These are phyloP conservation scores for Scophthalmus maximus DNA, from an alignment of 2,113 vertebrate genomes.

Conservation along the genomic window DNA sequence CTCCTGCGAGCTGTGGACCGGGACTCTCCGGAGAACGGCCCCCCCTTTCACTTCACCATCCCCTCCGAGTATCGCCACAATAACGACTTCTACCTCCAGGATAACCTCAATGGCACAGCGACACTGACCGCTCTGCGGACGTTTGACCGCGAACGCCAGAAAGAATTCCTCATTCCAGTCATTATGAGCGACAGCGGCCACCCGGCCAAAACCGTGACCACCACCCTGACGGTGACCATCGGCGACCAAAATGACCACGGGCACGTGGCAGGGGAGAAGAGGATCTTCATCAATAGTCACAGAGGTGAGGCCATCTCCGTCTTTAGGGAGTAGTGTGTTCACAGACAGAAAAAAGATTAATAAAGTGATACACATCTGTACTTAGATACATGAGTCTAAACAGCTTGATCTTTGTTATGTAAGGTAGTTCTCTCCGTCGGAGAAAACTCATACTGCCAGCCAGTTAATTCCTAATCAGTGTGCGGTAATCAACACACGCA, in stretches of 20 bases:
- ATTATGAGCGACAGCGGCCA: constrained; percentile 88
- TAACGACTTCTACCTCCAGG: constrained; percentile 88
- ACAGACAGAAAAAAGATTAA: neutral
- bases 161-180: constrained; percentile 86
- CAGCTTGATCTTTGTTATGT: neutral
- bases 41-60: constrained; percentile 86
- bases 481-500: neutral
- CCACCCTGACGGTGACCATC: constrained; percentile 87
- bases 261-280: constrained; percentile 87
- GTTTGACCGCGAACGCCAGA: constrained; percentile 90
- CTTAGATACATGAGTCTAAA: no score
- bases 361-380: neutral
- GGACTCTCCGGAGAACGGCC: constrained; percentile 85
- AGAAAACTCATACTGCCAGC: neutral
- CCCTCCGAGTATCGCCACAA: constrained; percentile 81
- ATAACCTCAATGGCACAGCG: constrained; percentile 88
- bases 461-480: neutral
- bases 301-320: constrained; percentile 80
- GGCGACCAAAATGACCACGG: constrained; percentile 92
- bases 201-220: constrained; percentile 87
- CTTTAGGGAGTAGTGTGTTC: neutral
- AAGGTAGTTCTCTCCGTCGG: neutral
- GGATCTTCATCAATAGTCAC: constrained; percentile 85
- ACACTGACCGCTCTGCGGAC: constrained; percentile 86
- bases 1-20: constrained; percentile 84